phyloP scores from a whole-genome alignment of 2,797 vertebrate genomes.

The Podarcis siculus region DNA sequence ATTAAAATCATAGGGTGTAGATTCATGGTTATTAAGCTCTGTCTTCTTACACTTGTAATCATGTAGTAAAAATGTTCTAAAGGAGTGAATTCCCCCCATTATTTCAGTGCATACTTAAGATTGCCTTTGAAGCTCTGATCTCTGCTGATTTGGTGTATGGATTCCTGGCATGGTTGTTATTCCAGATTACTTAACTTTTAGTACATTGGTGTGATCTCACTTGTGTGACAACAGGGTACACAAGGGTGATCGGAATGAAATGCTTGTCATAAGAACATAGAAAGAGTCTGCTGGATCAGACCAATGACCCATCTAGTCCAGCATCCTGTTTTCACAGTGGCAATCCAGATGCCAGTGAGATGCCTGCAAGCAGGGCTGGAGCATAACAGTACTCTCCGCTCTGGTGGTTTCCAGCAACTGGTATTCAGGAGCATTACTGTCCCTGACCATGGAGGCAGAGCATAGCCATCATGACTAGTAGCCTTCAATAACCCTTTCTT shows the following conservation, averaged over 20 bases:
- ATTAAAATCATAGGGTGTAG: background rate
- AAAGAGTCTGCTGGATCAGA: too few species aligned
- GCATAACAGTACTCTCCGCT: too few species aligned
- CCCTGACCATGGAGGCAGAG: too few species aligned
- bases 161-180: background rate
- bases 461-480: too few species aligned
- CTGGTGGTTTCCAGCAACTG: too few species aligned
- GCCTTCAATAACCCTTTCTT: too few species aligned
- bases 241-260: background rate
- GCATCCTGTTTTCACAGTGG: too few species aligned
- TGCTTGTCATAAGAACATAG: background rate
- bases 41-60: background rate
- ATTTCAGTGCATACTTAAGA: background rate
- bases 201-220: background rate
- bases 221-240: background rate
- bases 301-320: too few species aligned
- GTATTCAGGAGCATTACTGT: too few species aligned
- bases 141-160: background rate
- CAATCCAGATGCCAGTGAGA: too few species aligned
- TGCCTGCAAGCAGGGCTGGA: too few species aligned
- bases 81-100: background rate
- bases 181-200: background rate
- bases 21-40: background rate
- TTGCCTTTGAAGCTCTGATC: background rate
- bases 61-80: background rate